phyloP scores from a whole-genome alignment of 1,140 invertebrate species.

The Aphis gossypii region DNA sequence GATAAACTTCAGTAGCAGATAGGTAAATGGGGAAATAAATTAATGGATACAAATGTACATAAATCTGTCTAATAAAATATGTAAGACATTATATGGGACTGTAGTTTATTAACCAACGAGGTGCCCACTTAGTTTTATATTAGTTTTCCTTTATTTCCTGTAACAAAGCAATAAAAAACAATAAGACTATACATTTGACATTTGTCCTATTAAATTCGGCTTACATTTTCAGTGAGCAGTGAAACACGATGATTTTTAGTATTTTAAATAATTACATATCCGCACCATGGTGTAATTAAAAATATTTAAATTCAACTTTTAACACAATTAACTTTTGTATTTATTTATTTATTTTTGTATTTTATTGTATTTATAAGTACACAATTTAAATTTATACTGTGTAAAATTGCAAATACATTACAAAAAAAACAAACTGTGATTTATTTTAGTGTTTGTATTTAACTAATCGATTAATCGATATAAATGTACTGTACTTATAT shows the following conservation, averaged over 20 bases:
- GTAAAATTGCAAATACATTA: background rate
- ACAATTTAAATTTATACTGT: background rate
- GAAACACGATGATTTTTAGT: background rate
- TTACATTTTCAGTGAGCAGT: background rate
- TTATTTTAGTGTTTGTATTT: background rate
- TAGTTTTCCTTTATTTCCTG: background rate
- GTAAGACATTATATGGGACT: slow-evolving; percentile 1
- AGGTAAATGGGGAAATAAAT: slow-evolving; percentile 37
- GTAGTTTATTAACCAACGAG: slow-evolving; percentile 9
- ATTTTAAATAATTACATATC: background rate
- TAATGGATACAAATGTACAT: background rate
- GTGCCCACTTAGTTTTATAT: background rate
- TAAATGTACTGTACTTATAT: background rate
- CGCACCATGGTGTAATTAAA: background rate
- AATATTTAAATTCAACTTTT: slow-evolving; percentile 11
- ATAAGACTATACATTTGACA: slow-evolving; percentile 8
- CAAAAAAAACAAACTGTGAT: background rate
- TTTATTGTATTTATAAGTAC: background rate
- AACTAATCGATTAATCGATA: background rate
- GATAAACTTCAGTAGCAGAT: background rate
- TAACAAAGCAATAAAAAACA: slow-evolving; percentile 7
- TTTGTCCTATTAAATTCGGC: background rate
- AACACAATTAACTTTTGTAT: background rate
- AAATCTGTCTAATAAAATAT: slow-evolving; percentile 5
- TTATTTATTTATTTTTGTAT: background rate